Evolutionary conservation across 2,113 vertebrate genomes (phyloP).

Genomic region (Brachyhypopomus gauderio): DNA sequence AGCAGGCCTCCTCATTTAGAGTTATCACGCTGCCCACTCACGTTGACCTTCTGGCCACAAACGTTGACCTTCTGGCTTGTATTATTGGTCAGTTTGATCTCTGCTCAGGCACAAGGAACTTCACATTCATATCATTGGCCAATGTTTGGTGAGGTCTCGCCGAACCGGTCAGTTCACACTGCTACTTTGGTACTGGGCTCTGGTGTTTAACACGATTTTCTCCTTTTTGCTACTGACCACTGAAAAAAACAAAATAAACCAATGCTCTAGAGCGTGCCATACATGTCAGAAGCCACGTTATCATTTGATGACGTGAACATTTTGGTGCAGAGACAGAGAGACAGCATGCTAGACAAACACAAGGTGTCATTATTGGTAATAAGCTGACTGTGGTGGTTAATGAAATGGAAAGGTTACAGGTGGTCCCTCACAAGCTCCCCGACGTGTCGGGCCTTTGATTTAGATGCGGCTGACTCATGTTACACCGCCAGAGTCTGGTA

Average conservation of each 20-base stretch:
- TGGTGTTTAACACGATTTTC: slow-evolving; percentile 1
- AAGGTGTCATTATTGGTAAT: not conserved
- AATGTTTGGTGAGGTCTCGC: not conserved
- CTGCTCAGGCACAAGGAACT: slow-evolving; percentile 15
- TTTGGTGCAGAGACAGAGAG: not conserved
- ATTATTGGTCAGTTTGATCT: not conserved
- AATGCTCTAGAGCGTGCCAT: not conserved
- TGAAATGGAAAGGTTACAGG: slow-evolving; percentile 4
- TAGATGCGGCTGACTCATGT: not conserved
- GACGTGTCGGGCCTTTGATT: slow-evolving; percentile 1
- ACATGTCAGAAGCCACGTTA: not conserved
- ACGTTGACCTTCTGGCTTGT: no score
- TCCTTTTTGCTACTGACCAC: not conserved
- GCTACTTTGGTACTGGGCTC: not conserved
- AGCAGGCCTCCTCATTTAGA: no score
- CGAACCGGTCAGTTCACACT: slow-evolving; percentile 2
- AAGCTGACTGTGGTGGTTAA: not conserved
- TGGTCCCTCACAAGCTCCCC: not conserved
- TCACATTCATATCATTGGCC: not conserved
- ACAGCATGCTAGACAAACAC: not conserved
- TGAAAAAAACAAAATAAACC: not conserved
- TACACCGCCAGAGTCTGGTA: not conserved
- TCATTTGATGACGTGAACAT: no score
- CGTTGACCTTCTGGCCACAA: no score
- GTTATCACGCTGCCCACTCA: no score